Percentiles rank a stretch among this genome's conserved stretches.
Conservation (phyloP, 2,888 invertebrate species). For the Orchestes rusci region DNA sequence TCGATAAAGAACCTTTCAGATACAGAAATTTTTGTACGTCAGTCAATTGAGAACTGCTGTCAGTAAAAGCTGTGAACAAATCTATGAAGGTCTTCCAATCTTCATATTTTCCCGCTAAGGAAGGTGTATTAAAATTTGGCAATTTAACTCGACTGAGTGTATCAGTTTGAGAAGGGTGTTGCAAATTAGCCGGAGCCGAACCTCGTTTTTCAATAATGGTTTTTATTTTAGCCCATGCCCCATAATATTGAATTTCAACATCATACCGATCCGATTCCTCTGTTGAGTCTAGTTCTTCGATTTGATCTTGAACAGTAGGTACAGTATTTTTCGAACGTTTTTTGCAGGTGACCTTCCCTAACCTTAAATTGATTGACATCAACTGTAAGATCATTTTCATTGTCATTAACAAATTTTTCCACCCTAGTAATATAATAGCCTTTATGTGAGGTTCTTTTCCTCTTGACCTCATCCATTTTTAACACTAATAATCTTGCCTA, state of each 20-base stretch:
- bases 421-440: conserved; percentile 2
- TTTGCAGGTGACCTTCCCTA: too few relatives aligned
- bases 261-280: too few relatives aligned
- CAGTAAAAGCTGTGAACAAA: conserved; percentile 2
- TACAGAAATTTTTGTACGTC: conserved; percentile 22
- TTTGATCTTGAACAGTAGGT: conserved; percentile 3
- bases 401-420: conserved; percentile 22
- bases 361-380: too few relatives aligned
- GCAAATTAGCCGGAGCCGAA: background rate
- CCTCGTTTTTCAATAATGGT: conserved; percentile 1
- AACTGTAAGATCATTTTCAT: too few relatives aligned
- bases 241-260: too few relatives aligned
- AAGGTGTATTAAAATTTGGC: conserved; percentile 4
- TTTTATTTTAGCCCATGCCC: conserved; percentile 4
- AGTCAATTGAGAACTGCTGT: conserved; percentile 6
- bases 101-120: conserved; percentile 6
- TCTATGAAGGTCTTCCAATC: conserved; percentile 6
- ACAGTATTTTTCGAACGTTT: too few relatives aligned
- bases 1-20: conserved; percentile 14
- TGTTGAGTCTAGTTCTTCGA: background rate
- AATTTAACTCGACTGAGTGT: conserved; percentile 3
- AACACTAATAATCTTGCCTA: too few relatives aligned
- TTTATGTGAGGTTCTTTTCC: too few relatives aligned
- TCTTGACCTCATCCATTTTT: too few relatives aligned
- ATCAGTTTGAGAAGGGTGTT: background rate